These are phyloP conservation scores for Acipenser oxyrinchus DNA, from an alignment of 2,797 vertebrate species.

Conservation along the genomic window DNA sequence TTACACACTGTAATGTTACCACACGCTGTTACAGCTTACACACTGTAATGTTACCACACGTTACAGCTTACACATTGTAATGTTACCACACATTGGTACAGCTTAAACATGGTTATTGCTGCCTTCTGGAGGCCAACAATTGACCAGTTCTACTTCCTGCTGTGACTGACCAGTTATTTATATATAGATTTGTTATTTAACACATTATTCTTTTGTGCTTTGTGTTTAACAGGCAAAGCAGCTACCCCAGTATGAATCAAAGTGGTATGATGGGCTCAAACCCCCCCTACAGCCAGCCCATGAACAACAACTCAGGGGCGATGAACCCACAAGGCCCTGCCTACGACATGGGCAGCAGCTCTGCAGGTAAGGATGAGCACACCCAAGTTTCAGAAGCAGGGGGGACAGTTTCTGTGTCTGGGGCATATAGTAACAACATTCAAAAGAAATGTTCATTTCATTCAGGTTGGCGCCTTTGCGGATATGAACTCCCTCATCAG, in stretches of 20 bases:
- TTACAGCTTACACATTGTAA: too few species aligned
- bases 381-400: slow-evolving; percentile 1
- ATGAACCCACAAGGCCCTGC: slow-evolving; percentile 71
- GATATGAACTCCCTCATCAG: not conserved
- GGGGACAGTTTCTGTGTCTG: not conserved
- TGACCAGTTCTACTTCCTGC: slow-evolving; percentile 8
- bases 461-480: not conserved
- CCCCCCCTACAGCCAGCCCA: slow-evolving; percentile 71
- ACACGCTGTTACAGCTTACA: too few species aligned
- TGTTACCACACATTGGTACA: too few species aligned
- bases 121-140: too few species aligned
- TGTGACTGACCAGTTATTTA: not conserved
- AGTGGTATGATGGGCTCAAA: slow-evolving; percentile 67
- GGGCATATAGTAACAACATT: too few species aligned
- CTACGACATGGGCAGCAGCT: slow-evolving; percentile 70
- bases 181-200: not conserved
- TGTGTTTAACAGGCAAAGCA: slow-evolving; percentile 62
- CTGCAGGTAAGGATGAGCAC: slow-evolving; percentile 56
- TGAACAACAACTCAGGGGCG: slow-evolving; percentile 69
- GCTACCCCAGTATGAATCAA: slow-evolving; percentile 66
- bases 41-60: too few species aligned
- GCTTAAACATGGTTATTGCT: too few species aligned
- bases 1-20: too few species aligned
- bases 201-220: slow-evolving; percentile 8
- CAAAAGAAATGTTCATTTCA: too few species aligned